These are phyloP conservation scores for Limenitis arthemis DNA, from an alignment of 2,888 invertebrate genomes.

Conservation along the genomic window DNA sequence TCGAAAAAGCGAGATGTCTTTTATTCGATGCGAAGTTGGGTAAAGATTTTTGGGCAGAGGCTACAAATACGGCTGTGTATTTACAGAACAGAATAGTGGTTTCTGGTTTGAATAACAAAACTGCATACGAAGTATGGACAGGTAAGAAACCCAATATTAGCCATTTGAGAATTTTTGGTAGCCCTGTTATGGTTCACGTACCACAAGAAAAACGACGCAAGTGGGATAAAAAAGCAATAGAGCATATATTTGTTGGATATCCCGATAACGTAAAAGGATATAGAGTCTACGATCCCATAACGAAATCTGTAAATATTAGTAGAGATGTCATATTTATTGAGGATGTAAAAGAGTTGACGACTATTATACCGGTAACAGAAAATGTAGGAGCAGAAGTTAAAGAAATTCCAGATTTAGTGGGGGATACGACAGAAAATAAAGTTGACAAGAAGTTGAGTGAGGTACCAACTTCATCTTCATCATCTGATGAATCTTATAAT, in stretches of 20 bases:
- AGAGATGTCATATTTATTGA: constrained; percentile 3
- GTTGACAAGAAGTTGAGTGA: background rate
- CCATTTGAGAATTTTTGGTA: constrained; percentile 18
- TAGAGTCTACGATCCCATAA: background rate
- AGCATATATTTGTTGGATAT: background rate
- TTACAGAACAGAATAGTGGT: constrained; percentile 10
- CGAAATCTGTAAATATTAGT: background rate
- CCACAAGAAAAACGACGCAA: constrained; percentile 17
- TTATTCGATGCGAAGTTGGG: constrained; percentile 2
- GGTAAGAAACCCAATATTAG: constrained; percentile 14
- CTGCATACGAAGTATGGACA: constrained; percentile 22
- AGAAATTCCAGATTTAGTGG: background rate
- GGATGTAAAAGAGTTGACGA: background rate
- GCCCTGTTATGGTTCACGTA: constrained; percentile 18
- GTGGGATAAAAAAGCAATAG: constrained; percentile 4
- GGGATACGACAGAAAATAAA: background rate
- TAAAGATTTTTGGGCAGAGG: constrained; percentile 4
- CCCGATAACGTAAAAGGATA: constrained; percentile 5
- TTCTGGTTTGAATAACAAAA: constrained; percentile 12
- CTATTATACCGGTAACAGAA: background rate
- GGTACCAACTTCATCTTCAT: too few species aligned
- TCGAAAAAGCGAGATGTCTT: constrained; percentile 7
- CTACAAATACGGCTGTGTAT: constrained; percentile 14
- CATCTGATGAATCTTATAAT: background rate
- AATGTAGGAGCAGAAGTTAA: background rate